Evolutionary conservation across 1,140 invertebrate species (phyloP), one percentile per base, ranked within the genome.

Genomic region (Pomacea maculata): DNA sequence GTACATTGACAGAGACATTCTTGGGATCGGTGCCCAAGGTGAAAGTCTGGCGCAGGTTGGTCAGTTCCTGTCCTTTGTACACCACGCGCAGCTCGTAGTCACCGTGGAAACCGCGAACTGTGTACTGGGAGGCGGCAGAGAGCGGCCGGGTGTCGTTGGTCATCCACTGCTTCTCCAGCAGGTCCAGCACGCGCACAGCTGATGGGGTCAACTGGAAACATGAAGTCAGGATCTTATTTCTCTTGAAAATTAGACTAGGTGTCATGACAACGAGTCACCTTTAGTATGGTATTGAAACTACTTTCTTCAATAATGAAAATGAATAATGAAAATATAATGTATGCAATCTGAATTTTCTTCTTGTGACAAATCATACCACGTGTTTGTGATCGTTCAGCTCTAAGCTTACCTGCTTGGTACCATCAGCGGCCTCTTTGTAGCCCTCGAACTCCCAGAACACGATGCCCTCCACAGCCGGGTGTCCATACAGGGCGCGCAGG

Each of bases 391-490:
- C 25, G 25, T 25, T 25, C 25, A 17, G n/a, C 64, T 19, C 1
- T 19, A 17, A 17, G 21, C 15, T n/a, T 71, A 68, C 34, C 68
- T 57, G 17, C 61, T 71, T 8, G 61, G 70, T 14, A 68, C 21
- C 15, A 12, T 45, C 12, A 25, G n/a, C 75, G 19, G 21, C 63
- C 25, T 12, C 52, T 75, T 14, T 55, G n/a, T 80, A 45, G 45
- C 86, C 85, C 85, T 84, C 86, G 85, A 88, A 86, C 6, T 86
- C 88, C 88, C 88, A 89, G 78, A 89, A 80, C 12, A 88, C 54
- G 21, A 89, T 78, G 3, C 87, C 88, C 57, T 88, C 79, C 25
- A 89, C 84, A 1, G 83, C 81, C 15, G 85, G 85, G 71, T 88
- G 87, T 74, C 87, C 86, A 74, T 85, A 88, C 76, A 82, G 84